Conservation (phyloP, 1,140 invertebrate species). For the Euwallacea fornicatus region DNA sequence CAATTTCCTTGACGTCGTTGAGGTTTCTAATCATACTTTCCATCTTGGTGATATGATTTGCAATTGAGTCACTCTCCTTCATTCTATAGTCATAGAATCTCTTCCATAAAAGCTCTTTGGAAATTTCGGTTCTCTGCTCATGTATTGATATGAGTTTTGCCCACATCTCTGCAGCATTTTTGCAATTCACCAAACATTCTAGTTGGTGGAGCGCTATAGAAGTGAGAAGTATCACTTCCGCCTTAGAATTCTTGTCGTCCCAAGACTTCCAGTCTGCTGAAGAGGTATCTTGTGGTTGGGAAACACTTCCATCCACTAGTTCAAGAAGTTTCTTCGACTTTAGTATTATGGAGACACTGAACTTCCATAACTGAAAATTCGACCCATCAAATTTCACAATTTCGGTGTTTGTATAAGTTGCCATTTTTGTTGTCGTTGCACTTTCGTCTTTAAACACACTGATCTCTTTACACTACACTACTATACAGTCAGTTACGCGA, state of each 20-base stretch:
- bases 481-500: too few species aligned
- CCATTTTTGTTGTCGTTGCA: neutral
- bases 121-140: conserved; percentile 45
- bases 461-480: too few species aligned
- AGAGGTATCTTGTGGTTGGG: conserved; percentile 3
- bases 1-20: conserved; percentile 40
- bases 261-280: conserved; percentile 14
- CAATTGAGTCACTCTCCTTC: conserved; percentile 9
- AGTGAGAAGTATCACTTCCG: conserved; percentile 44
- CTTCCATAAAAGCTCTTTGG: conserved; percentile 18
- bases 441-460: neutral
- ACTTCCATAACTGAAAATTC: conserved; percentile 37
- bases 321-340: conserved; percentile 19
- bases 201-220: conserved; percentile 42
- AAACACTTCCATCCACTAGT: conserved; percentile 18
- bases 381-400: conserved; percentile 30
- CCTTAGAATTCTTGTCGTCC: conserved; percentile 36
- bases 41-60: conserved; percentile 15
- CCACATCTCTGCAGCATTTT: conserved; percentile 51
- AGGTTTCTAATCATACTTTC: conserved; percentile 39
- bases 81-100: conserved; percentile 26
- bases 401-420: neutral
- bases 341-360: conserved; percentile 28
- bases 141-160: conserved; percentile 46
- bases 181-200: conserved; percentile 48